phyloP scores from a whole-genome alignment of 2,888 invertebrate species.

The Autographa gamma region DNA sequence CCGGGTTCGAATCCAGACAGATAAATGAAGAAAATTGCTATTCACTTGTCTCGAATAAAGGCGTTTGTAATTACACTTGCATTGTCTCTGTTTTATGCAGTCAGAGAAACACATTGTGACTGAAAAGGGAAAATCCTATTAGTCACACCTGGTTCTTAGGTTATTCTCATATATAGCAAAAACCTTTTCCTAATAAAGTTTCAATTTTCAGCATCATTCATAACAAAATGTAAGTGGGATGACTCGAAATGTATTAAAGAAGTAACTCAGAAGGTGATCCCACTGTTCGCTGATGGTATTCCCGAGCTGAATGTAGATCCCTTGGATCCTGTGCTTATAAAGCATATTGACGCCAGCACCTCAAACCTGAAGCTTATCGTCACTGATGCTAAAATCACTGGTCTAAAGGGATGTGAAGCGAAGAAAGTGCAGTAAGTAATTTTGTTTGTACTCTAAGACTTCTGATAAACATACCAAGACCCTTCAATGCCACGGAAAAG shows the following conservation, averaged over 20 bases:
- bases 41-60: too few relatives aligned
- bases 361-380: slow-evolving; percentile 65
- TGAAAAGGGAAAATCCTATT: too few relatives aligned
- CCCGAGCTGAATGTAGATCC: slow-evolving; percentile 65
- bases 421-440: slow-evolving; percentile 64
- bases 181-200: not conserved
- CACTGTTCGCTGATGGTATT: slow-evolving; percentile 65
- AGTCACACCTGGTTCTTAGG: too few relatives aligned
- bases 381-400: slow-evolving; percentile 63
- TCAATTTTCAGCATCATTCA: slow-evolving; percentile 59
- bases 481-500: too few relatives aligned
- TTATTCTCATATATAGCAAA: too few relatives aligned
- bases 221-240: slow-evolving; percentile 69
- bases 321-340: slow-evolving; percentile 69
- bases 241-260: slow-evolving; percentile 72
- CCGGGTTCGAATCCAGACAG: too few relatives aligned
- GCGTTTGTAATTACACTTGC: too few relatives aligned
- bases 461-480: too few relatives aligned
- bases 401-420: slow-evolving; percentile 67
- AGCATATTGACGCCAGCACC: slow-evolving; percentile 69
- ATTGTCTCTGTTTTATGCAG: too few relatives aligned
- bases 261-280: slow-evolving; percentile 59
- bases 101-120: too few relatives aligned
- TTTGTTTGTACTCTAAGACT: not conserved
- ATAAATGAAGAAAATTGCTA: too few relatives aligned